Conservation (phyloP, 2,888 invertebrate genomes). For the Brachyptera putata region DNA sequence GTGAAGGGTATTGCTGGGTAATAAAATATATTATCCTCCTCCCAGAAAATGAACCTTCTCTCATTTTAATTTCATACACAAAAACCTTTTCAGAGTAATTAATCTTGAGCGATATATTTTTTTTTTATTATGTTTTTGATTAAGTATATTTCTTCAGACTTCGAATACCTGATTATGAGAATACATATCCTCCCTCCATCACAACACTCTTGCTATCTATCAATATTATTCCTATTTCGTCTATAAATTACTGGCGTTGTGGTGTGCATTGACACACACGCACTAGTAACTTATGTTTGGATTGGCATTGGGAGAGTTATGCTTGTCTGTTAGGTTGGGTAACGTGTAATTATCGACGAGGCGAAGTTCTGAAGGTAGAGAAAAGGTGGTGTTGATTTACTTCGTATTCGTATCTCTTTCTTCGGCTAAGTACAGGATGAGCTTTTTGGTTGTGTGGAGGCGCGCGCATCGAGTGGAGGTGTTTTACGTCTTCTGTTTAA, state of each 20-base stretch:
- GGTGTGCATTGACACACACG: constrained; percentile 17
- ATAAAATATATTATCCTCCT: constrained; percentile 10
- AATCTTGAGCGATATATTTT: constrained; percentile 23
- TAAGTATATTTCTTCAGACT: constrained; percentile 19
- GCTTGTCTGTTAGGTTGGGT: constrained; percentile 1
- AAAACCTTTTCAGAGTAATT: constrained; percentile 21
- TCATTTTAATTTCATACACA: constrained; percentile 18
- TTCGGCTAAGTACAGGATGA: no score
- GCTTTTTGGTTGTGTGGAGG: no score
- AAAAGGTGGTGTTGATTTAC: not conserved
- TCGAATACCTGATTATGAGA: constrained; percentile 18
- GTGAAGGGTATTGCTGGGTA: constrained; percentile 9
- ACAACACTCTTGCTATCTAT: constrained; percentile 19
- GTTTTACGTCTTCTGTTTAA: no score
- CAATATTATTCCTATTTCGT: constrained; percentile 18
- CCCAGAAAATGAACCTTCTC: constrained; percentile 18
- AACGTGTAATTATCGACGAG: constrained; percentile 8
- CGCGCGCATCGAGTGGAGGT: no score
- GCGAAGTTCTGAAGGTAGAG: not conserved
- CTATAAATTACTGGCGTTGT: constrained; percentile 17
- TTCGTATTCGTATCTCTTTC: no score
- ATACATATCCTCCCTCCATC: constrained; percentile 12
- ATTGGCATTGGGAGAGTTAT: constrained; percentile 12
- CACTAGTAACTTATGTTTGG: constrained; percentile 12
- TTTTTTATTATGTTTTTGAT: constrained; percentile 21